These are phyloP conservation scores for Pediacus dermestoides DNA, from an alignment of 2,888 invertebrate genomes.

Conservation along the genomic window DNA sequence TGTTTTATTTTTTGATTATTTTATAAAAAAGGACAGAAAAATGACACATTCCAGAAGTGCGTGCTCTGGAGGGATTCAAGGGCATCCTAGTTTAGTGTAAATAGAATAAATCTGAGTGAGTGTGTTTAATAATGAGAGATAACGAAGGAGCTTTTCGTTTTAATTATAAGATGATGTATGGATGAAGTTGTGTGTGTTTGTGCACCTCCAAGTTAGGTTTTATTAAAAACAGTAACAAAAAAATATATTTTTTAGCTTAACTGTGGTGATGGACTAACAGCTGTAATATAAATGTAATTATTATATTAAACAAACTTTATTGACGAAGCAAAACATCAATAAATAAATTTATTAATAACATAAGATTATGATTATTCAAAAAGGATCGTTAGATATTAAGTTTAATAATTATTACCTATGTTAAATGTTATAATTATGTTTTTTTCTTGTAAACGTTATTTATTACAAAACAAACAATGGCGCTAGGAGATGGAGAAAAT, in stretches of 20 bases:
- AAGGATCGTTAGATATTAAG: slow-evolving; percentile 42
- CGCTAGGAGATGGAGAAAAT: too few species aligned
- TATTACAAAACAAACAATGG: too few species aligned
- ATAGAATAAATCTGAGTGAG: slow-evolving; percentile 7
- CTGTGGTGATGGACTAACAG: slow-evolving; percentile 50
- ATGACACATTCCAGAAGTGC: slow-evolving; percentile 49
- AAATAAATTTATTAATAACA: too few species aligned
- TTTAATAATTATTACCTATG: slow-evolving; percentile 41
- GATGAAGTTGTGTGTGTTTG: slow-evolving; percentile 14
- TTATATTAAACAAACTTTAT: slow-evolving; percentile 36
- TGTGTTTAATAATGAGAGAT: too few species aligned
- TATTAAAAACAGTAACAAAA: too few species aligned
- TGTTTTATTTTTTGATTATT: slow-evolving; percentile 31
- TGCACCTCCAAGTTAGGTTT: slow-evolving; percentile 19
- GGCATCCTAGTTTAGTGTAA: slow-evolving; percentile 47
- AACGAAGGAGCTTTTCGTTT: too few species aligned
- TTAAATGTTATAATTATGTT: slow-evolving; percentile 38
- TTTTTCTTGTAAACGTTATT: too few species aligned
- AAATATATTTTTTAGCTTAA: slow-evolving; percentile 49
- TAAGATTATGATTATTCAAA: too few species aligned
- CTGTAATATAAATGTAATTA: slow-evolving; percentile 47
- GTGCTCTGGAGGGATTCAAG: slow-evolving; percentile 53
- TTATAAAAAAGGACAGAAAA: neutral
- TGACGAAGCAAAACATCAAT: slow-evolving; percentile 2
- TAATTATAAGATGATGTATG: slow-evolving; percentile 1